These are phyloP conservation scores for Synanthedon formicaeformis DNA, from an alignment of 2,888 invertebrate genomes.

Conservation along the genomic window DNA sequence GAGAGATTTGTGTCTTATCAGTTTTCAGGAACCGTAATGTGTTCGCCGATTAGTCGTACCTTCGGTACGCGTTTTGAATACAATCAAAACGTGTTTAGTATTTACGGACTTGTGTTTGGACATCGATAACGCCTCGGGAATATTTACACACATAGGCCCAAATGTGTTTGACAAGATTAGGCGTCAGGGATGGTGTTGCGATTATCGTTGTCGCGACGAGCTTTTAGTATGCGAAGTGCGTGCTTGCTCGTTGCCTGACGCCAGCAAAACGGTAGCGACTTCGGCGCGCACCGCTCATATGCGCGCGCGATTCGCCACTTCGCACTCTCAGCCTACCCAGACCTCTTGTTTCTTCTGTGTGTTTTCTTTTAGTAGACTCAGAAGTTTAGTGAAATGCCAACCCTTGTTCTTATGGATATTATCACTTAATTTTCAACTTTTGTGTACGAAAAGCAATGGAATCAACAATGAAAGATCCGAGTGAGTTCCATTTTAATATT, in stretches of 20 bases:
- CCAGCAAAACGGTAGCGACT: slow-evolving; percentile 32
- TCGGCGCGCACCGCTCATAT: slow-evolving; percentile 27
- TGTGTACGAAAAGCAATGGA: slow-evolving; percentile 13
- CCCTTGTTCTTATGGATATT: slow-evolving; percentile 12
- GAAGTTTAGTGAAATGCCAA: slow-evolving; percentile 50
- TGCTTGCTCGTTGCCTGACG: slow-evolving; percentile 57
- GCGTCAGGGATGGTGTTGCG: slow-evolving; percentile 40
- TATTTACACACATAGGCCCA: slow-evolving; percentile 46
- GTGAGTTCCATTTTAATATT: slow-evolving; percentile 14
- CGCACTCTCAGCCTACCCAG: slow-evolving; percentile 32
- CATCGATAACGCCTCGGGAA: slow-evolving; percentile 42
- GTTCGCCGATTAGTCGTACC: slow-evolving; percentile 36
- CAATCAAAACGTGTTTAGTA: slow-evolving; percentile 37
- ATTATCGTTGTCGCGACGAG: slow-evolving; percentile 48
- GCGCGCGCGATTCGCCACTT: slow-evolving; percentile 34
- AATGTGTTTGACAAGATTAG: slow-evolving; percentile 52
- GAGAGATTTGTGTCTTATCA: slow-evolving; percentile 20
- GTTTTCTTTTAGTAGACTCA: slow-evolving; percentile 39
- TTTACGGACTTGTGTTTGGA: slow-evolving; percentile 44
- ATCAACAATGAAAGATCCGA: slow-evolving; percentile 27
- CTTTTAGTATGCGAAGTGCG: slow-evolving; percentile 65
- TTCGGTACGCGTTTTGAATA: slow-evolving; percentile 31
- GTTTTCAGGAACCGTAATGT: slow-evolving; percentile 32
- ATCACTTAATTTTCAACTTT: background rate
- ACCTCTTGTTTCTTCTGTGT: slow-evolving; percentile 42